These are phyloP conservation scores for Carassius auratus DNA, from an alignment of 2,113 vertebrate species.

Conservation along the genomic window DNA sequence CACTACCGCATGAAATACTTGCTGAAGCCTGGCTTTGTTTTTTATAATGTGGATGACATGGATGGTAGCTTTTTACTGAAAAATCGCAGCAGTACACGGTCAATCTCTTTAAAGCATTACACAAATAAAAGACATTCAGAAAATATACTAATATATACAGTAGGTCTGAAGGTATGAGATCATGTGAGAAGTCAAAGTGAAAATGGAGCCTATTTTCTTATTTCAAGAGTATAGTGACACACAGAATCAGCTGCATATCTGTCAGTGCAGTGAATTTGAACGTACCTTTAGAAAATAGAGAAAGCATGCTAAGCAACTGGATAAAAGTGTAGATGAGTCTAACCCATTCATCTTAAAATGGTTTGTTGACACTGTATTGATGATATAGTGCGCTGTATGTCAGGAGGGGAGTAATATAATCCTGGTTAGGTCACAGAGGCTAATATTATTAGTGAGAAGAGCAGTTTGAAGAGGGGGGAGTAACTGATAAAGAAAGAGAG, in stretches of 20 bases:
- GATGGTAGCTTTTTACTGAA: not conserved
- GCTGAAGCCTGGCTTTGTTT: not conserved
- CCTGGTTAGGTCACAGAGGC: slow-evolving; percentile 29
- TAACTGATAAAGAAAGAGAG: slow-evolving; percentile 38
- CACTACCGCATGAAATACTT: not conserved
- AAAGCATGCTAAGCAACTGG: not conserved
- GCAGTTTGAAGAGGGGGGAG: not conserved
- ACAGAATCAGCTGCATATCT: not conserved
- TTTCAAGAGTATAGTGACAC: too few relatives aligned
- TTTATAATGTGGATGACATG: not conserved
- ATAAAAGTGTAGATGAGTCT: not conserved
- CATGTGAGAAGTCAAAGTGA: not conserved
- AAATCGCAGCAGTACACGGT: not conserved
- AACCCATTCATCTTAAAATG: slow-evolving; percentile 15
- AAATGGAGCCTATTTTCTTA: not conserved
- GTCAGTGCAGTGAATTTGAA: not conserved
- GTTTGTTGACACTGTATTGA: slow-evolving; percentile 19
- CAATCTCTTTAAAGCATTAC: slow-evolving; percentile 1
- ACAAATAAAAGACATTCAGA: not conserved
- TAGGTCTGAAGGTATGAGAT: not conserved
- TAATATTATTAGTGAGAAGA: slow-evolving; percentile 45
- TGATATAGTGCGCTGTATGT: slow-evolving; percentile 37
- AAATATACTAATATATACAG: not conserved
- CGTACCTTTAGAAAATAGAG: not conserved
- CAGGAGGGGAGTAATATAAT: slow-evolving; percentile 47